A percentile compares a stretch with the other conserved stretches of the same genome.
Evolutionary conservation across 2,888 invertebrate genomes (phyloP).

Genomic region (Drosophila fulvimacula): DNA sequence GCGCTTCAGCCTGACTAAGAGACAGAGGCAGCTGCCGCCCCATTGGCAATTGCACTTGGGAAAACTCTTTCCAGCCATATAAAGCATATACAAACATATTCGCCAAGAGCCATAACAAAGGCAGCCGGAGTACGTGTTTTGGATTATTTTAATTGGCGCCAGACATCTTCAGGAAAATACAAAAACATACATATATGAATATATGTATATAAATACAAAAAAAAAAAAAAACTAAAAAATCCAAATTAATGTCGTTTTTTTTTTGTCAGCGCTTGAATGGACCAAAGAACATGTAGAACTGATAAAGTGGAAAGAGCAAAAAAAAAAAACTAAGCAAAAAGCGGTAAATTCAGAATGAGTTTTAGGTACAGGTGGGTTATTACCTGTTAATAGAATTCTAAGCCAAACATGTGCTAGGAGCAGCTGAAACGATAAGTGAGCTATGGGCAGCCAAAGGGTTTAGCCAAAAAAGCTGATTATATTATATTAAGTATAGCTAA

Average conservation of each 20-base stretch:
- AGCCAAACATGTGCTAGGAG: background rate
- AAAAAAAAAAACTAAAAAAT: background rate
- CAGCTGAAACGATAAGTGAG: background rate
- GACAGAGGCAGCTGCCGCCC: slow-evolving; percentile 37
- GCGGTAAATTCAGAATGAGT: background rate
- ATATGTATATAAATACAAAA: background rate
- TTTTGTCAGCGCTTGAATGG: slow-evolving; percentile 19
- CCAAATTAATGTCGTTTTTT: slow-evolving; percentile 23
- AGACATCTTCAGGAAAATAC: slow-evolving; percentile 30
- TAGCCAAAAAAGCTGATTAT: background rate
- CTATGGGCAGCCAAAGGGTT: background rate
- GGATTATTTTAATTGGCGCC: slow-evolving; percentile 70
- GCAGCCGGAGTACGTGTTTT: slow-evolving; percentile 69
- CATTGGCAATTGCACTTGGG: slow-evolving; percentile 60
- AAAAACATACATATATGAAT: background rate
- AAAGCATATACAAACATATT: slow-evolving; percentile 32
- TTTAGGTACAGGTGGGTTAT: slow-evolving; percentile 1
- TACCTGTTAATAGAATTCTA: slow-evolving; percentile 3
- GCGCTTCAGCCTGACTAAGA: slow-evolving; percentile 51
- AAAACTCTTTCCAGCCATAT: slow-evolving; percentile 56
- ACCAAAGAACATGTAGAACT: slow-evolving; percentile 42
- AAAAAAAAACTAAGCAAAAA: slow-evolving; percentile 16
- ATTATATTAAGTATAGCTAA: too few relatives aligned
- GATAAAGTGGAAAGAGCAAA: slow-evolving; percentile 16
- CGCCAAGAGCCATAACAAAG: slow-evolving; percentile 52